A percentile compares a stretch with the other conserved stretches of the same genome.
Conservation (phyloP, 2,113 vertebrate species). For the Takifugu bimaculatus region DNA sequence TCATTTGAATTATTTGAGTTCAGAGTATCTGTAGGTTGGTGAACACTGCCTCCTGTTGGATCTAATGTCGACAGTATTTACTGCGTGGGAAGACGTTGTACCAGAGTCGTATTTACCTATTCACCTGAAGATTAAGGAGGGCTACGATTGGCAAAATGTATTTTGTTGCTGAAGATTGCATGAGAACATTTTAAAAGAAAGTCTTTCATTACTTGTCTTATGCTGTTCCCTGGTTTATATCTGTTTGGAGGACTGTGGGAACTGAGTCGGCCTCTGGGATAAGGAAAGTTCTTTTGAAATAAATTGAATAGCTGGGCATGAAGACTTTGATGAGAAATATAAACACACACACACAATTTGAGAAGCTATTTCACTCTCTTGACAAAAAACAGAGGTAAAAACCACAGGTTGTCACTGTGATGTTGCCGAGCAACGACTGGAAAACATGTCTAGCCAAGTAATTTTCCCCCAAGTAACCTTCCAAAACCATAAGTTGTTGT, state of each 20-base stretch:
- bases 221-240: too few relatives aligned
- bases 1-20: neutral
- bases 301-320: too few relatives aligned
- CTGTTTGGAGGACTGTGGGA: too few relatives aligned
- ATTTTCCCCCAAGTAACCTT: neutral
- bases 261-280: too few relatives aligned
- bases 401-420: neutral
- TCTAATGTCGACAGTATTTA: neutral
- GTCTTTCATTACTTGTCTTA: too few relatives aligned
- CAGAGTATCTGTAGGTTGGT: conserved; percentile 1
- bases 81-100: neutral
- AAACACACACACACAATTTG: too few relatives aligned
- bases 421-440: neutral
- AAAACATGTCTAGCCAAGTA: neutral
- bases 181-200: neutral
- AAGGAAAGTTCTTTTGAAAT: too few relatives aligned
- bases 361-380: neutral
- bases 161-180: neutral
- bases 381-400: neutral
- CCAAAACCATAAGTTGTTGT: neutral
- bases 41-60: conserved; percentile 57
- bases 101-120: neutral
- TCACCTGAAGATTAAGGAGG: neutral
- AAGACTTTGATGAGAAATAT: too few relatives aligned
- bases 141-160: neutral